Conservation (phyloP, 2,113 vertebrate species). For the Calidris pugnax region DNA sequence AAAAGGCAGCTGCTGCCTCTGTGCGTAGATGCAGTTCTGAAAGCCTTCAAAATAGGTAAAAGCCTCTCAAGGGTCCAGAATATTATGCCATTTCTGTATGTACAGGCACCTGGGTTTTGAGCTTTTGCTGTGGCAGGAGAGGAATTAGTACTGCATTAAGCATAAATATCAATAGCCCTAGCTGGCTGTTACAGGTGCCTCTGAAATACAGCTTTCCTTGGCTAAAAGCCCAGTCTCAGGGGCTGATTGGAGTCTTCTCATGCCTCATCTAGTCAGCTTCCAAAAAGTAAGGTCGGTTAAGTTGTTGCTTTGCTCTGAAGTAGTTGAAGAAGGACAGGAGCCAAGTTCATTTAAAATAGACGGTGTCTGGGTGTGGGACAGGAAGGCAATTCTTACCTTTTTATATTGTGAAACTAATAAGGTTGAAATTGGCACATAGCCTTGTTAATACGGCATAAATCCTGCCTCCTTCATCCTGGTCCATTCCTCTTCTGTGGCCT, state of each 20-base stretch:
- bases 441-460: slow-evolving; percentile 54
- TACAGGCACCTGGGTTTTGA: background rate
- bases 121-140: background rate
- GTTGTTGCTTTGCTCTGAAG: slow-evolving; percentile 13
- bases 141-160: background rate
- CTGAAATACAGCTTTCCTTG: slow-evolving; percentile 14
- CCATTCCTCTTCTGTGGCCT: background rate
- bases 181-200: background rate
- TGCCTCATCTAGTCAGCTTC: background rate
- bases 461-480: background rate
- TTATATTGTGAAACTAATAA: slow-evolving; percentile 27
- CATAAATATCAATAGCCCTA: background rate
- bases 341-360: background rate
- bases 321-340: background rate
- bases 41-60: background rate
- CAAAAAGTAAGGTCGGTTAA: slow-evolving; percentile 5
- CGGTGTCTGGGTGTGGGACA: background rate
- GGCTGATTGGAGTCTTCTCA: background rate
- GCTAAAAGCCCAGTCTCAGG: background rate
- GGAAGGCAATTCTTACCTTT: background rate
- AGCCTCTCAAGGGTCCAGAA: background rate
- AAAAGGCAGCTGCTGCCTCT: background rate
- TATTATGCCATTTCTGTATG: background rate
- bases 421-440: slow-evolving; percentile 10
- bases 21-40: background rate